Evolutionary conservation across 2,113 vertebrate species (phyloP), one percentile per base, ranked within the genome.

Genomic region (Nycticorax nycticorax): DNA sequence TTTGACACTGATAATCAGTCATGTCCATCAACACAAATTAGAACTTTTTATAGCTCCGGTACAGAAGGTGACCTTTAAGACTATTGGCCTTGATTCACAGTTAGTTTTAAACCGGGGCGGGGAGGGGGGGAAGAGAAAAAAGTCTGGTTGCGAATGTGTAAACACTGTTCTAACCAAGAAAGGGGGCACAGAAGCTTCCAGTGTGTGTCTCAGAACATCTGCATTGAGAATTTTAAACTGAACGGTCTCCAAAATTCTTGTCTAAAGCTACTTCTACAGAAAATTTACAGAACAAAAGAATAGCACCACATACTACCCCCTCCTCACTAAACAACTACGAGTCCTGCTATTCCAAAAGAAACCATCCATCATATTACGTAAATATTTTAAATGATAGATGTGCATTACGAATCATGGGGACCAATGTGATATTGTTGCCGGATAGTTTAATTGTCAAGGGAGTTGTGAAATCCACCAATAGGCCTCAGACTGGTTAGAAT

Each of bases 61-160:
- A 82, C 91, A 94, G 97, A 97, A 95, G 94, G 96, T 92, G 94
- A 95, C 94, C 94, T 97, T 97, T 96, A 93, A 96, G 95, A 96
- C 53, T 80, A 87, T 15, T 93, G 83, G 91, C 83, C 83, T 93
- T 89, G 92, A 93, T 92, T 91, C 88, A 85, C 90, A 78, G 60
- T 62, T 83, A 76, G 93, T 47, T 93, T 92, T 67, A 90, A 93
- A 92, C 9, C 0, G n/a, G n/a, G n/a, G n/a, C n/a, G n/a, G n/a
- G n/a, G n/a, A 1, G 32, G 21, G 30, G 4, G 3, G 0, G 8
- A 39, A 32, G 32, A 52, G 5, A 37, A 77, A 47, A 73, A 91
- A 52, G 59, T 18, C 77, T 85, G 68, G 19, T 79, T 74, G 45
- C 63, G 62, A 93, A 96, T 32, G 79, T 63, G 71, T 67, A 87